Conservation (phyloP, 2,888 invertebrate species). For the Patella caerulea region DNA sequence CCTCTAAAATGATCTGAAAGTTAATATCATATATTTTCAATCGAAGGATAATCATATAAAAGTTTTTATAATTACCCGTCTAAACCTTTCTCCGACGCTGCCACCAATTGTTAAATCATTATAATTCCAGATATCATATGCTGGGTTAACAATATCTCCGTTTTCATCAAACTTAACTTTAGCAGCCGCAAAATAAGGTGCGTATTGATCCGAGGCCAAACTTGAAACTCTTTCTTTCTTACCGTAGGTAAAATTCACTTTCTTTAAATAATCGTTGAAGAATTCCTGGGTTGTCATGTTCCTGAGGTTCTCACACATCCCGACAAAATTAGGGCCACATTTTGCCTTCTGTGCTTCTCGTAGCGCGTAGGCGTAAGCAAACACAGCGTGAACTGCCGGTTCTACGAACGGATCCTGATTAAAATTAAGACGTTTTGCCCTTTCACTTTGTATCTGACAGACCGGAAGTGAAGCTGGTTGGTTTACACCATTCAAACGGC, state of each 20-base stretch:
- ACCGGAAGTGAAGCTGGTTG: constrained; percentile 1
- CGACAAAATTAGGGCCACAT: constrained; percentile 46
- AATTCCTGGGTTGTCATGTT: constrained; percentile 51
- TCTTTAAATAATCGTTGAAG: constrained; percentile 54
- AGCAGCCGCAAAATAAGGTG: constrained; percentile 60
- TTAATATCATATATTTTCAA: no score
- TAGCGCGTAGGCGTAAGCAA: constrained; percentile 61
- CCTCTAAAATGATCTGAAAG: no score
- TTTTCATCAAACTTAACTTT: constrained; percentile 50
- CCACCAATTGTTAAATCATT: constrained; percentile 48
- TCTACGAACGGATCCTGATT: constrained; percentile 64
- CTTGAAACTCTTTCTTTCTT: constrained; percentile 60
- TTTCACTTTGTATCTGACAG: constrained; percentile 29
- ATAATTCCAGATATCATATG: constrained; percentile 62
- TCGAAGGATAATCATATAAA: no score
- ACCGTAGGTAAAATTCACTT: constrained; percentile 60
- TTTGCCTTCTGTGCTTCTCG: constrained; percentile 53
- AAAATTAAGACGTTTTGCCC: constrained; percentile 42
- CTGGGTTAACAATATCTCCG: constrained; percentile 57
- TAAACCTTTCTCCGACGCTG: constrained; percentile 43
- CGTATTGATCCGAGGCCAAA: constrained; percentile 56
- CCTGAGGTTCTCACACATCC: constrained; percentile 50
- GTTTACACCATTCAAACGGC: constrained; percentile 46
- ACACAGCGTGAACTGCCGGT: constrained; percentile 65
- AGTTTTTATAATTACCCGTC: constrained; percentile 44